phyloP scores from a whole-genome alignment of 2,888 invertebrate species.

The Cephalotes varians region DNA sequence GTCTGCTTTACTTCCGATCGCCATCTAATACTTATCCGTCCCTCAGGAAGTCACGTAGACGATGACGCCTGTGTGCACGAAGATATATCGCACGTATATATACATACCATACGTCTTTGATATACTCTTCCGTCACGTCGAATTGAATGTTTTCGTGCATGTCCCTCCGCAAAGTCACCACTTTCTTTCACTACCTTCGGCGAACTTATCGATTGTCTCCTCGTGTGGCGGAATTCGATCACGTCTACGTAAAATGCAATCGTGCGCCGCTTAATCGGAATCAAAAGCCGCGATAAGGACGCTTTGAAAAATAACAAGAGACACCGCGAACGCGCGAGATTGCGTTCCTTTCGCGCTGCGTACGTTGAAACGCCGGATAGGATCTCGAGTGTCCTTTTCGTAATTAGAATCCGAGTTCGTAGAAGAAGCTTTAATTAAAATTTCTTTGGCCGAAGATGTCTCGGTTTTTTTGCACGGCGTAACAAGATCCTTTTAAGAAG shows the following conservation, averaged over 20 bases:
- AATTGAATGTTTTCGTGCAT: slow-evolving; percentile 33
- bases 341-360: slow-evolving; percentile 17
- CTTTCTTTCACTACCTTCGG: not conserved
- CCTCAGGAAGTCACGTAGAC: slow-evolving; percentile 44
- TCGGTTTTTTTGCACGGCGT: slow-evolving; percentile 13
- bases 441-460: slow-evolving; percentile 13
- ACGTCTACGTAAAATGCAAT: not conserved
- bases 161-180: not conserved
- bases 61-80: slow-evolving; percentile 25
- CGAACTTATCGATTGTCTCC: not conserved
- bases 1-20: slow-evolving; percentile 44
- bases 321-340: not conserved
- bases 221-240: not conserved
- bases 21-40: slow-evolving; percentile 19
- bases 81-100: slow-evolving; percentile 16
- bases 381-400: slow-evolving; percentile 23
- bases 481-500: slow-evolving; percentile 24
- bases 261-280: slow-evolving; percentile 2
- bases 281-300: slow-evolving; percentile 13
- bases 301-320: slow-evolving; percentile 23
- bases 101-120: slow-evolving; percentile 27
- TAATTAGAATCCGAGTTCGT: slow-evolving; percentile 37
- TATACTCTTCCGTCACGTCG: slow-evolving; percentile 27
- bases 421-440: slow-evolving; percentile 43
- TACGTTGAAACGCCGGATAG: slow-evolving; percentile 28